Evolutionary conservation across 2,113 vertebrate genomes (phyloP).

Genomic region (Labrus mixtus): DNA sequence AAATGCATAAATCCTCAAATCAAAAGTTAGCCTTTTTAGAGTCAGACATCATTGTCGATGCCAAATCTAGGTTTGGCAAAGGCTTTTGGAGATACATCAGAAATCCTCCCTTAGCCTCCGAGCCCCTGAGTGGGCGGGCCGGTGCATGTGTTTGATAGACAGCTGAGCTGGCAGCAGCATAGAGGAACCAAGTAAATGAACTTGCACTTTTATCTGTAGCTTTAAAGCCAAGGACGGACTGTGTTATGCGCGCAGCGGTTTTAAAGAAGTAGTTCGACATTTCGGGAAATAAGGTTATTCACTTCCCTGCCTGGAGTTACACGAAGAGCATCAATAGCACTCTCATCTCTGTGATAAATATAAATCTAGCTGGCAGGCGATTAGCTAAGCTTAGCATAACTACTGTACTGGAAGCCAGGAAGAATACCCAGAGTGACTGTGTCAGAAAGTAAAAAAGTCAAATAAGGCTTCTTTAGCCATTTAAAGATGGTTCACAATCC

Average conservation of each 20-base stretch:
- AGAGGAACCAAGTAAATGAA: not conserved
- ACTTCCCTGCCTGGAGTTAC: not conserved
- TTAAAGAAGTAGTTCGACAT: not conserved
- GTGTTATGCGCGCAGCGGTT: not conserved
- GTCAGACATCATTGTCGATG: not conserved
- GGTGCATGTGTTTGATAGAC: not conserved
- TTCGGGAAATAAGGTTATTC: not conserved
- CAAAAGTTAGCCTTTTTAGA: not conserved
- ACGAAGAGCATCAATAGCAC: not conserved
- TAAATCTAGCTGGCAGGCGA: not conserved
- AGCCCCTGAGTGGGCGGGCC: not conserved
- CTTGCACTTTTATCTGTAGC: not conserved
- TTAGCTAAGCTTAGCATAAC: not conserved
- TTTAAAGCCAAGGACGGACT: not conserved
- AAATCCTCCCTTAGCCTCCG: conserved; percentile 1
- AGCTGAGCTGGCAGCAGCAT: not conserved
- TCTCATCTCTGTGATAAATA: not conserved
- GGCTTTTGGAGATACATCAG: conserved; percentile 12
- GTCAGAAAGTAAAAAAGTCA: not conserved
- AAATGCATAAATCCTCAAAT: not conserved
- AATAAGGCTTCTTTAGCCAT: not conserved
- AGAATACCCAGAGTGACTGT: not conserved
- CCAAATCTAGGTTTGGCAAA: conserved; percentile 16
- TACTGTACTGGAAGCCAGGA: not conserved
- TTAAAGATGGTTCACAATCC: not conserved